Conservation (phyloP, 2,797 vertebrate genomes). For the Bucorvus abyssinicus region DNA sequence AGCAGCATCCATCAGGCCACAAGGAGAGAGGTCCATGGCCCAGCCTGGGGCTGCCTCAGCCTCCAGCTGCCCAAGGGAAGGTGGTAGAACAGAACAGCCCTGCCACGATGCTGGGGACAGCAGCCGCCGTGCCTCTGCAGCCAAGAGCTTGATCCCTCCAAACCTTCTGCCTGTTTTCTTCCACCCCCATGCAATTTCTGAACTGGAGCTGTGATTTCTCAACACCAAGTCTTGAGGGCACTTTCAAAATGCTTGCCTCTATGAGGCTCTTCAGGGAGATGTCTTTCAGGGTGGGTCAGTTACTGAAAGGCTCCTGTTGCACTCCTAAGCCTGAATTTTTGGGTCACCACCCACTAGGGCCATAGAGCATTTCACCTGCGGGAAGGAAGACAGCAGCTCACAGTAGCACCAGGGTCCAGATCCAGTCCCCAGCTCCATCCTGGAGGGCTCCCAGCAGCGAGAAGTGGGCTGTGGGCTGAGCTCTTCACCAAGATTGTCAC, state of each 20-base stretch:
- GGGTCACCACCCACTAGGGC: neutral
- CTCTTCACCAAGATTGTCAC: neutral
- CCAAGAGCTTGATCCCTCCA: neutral
- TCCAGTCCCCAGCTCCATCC: neutral
- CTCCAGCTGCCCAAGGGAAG: neutral
- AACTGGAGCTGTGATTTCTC: neutral
- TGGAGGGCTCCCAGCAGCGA: fast-evolving
- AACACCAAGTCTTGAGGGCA: neutral
- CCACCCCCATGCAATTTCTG: neutral
- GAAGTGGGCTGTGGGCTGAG: neutral
- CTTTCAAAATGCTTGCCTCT: neutral
- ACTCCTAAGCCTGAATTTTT: neutral
- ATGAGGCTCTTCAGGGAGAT: neutral
- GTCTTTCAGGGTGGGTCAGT: neutral
- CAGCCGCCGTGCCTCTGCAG: fast-evolving
- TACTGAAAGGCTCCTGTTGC: neutral
- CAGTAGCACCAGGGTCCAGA: neutral
- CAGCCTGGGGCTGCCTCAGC: neutral
- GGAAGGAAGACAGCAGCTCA: neutral
- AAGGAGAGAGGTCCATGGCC: neutral
- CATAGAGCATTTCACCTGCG: neutral
- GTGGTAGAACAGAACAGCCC: neutral
- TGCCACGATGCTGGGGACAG: fast-evolving
- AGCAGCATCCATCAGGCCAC: neutral
- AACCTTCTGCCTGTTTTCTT: neutral